Base-by-base conservation (phyloP, 1,140 invertebrate genomes). In the Meloidogyne hapla region DNA sequence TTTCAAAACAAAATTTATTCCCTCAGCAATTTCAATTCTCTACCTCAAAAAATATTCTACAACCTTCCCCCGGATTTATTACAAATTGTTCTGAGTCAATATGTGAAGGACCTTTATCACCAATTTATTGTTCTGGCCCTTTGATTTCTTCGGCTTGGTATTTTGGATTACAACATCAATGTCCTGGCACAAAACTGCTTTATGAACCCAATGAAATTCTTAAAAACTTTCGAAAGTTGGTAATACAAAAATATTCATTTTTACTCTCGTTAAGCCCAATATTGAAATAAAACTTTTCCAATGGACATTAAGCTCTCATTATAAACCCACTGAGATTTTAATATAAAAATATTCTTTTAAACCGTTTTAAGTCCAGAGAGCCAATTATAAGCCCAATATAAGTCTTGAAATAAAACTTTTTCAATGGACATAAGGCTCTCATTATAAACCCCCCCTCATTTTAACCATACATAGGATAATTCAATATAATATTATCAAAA, bases 81-180 rank as follows among this genome's bases (percentile, higher is more conserved):
- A 28, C 70, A 62, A 77, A 80, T 25, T 80, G 79, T 28, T 70
- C 77, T 21, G 79, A 74, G n/a, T 66, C 79, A 5, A 75, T 80
- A 21, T 80, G 79, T 61, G 77, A 79, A 23, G 79, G 79, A 1
- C 40, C 38, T 15, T 65, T 80, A 33, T 28, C 79, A 21, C 48
- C 71, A 61, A 80, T 80, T 28, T 80, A 80, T 65, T 80, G 79
- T 45, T 38, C 66, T 6, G 79, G 79, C n/a, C 64, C 63, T 23
- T 56, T 80, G 26, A 66, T 80, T 40, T 42, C 38, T 61, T 38
- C 79, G 4, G 63, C 77, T n/a, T 80, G 79, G 79, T 79, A 64
- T 67, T 80, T 70, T 73, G 79, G 79, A 56, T 42, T 81, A n/a
- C 72, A 75, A 48, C 69, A 80, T n/a, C 40, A 66, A 42, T 80